phyloP scores from a whole-genome alignment of 2,797 vertebrate genomes.

The Parambassis ranga region DNA sequence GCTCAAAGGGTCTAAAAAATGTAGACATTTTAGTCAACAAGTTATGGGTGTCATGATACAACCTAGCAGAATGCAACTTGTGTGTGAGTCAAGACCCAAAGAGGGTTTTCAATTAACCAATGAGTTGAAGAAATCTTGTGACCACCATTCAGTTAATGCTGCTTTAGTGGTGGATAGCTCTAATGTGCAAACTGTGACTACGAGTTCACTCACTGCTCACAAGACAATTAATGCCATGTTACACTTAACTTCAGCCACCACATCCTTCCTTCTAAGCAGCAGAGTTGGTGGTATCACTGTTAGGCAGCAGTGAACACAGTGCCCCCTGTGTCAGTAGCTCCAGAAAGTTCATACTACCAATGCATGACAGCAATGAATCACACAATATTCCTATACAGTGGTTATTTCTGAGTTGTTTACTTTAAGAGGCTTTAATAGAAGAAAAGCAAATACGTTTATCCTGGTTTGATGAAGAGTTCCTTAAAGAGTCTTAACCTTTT shows the following conservation, averaged over 20 bases:
- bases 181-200: constrained; percentile 1
- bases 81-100: background rate
- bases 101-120: background rate
- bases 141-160: background rate
- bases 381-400: too few relatives aligned
- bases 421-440: too few relatives aligned
- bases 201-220: constrained; percentile 6
- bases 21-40: too few relatives aligned
- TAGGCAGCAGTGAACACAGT: too few relatives aligned
- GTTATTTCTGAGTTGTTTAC: too few relatives aligned
- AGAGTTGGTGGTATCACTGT: too few relatives aligned
- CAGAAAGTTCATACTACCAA: too few relatives aligned
- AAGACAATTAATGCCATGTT: background rate
- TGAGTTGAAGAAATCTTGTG: background rate
- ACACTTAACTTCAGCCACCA: background rate
- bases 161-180: background rate
- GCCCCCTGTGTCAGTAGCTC: too few relatives aligned
- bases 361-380: too few relatives aligned
- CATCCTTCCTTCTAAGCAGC: background rate
- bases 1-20: background rate
- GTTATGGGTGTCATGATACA: too few relatives aligned
- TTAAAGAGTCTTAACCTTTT: background rate
- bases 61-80: too few relatives aligned
- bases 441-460: background rate
- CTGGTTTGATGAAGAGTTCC: constrained; percentile 6